phyloP scores from a whole-genome alignment of 37 sponge, comb jelly and placozoan genomes.

The Hexactinellida sp. region DNA sequence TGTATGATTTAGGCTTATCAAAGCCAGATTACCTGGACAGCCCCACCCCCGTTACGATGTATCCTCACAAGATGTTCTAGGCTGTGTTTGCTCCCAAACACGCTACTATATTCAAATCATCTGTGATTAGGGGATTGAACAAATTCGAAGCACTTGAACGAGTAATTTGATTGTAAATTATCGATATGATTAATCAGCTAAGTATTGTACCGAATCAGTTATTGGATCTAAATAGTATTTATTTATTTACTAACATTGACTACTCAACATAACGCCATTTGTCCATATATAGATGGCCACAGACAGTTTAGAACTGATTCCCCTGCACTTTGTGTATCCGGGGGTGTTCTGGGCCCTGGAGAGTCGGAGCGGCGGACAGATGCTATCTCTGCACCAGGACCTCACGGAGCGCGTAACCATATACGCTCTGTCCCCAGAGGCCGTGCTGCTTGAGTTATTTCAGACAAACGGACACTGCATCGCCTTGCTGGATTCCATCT shows the following conservation, averaged over 20 bases:
- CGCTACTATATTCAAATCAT: too few relatives aligned
- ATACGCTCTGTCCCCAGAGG: background rate
- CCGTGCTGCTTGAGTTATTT: background rate
- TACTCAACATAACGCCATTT: too few relatives aligned
- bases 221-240: too few relatives aligned
- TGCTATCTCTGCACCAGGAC: background rate
- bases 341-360: background rate
- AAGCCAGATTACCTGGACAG: constrained; percentile 9
- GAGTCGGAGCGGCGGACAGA: background rate
- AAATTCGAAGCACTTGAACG: too few relatives aligned
- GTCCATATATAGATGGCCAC: too few relatives aligned
- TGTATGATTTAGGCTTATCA: background rate
- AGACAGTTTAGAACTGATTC: background rate
- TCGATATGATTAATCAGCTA: too few relatives aligned
- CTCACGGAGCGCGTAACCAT: background rate
- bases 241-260: too few relatives aligned
- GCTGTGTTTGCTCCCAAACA: too few relatives aligned
- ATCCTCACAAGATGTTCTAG: background rate
- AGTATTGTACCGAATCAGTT: too few relatives aligned
- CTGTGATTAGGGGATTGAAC: too few relatives aligned
- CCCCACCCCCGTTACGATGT: background rate
- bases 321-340: background rate
- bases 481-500: background rate
- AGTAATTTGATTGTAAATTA: too few relatives aligned
- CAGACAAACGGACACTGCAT: background rate